phyloP scores from a whole-genome alignment of 2,113 vertebrate species.

The Podarcis cretensis region DNA sequence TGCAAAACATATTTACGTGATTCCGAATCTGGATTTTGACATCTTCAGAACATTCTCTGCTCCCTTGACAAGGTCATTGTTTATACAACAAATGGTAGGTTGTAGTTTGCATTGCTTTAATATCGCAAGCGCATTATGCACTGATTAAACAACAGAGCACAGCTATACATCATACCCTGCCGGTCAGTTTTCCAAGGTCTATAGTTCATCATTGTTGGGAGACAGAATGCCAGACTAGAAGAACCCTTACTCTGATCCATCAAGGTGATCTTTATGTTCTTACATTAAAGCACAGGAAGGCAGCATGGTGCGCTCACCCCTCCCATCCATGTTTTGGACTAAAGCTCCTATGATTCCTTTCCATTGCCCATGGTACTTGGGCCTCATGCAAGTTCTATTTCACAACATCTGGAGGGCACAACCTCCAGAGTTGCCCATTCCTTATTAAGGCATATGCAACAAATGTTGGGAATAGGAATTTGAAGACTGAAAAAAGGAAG shows the following conservation, averaged over 20 bases:
- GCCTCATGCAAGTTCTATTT: too few relatives aligned
- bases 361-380: too few relatives aligned
- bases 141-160: not conserved
- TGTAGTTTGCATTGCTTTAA: constrained; percentile 56
- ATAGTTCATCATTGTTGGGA: not conserved
- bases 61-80: constrained; percentile 43
- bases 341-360: too few relatives aligned
- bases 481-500: constrained; percentile 36
- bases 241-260: not conserved
- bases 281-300: not conserved
- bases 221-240: not conserved
- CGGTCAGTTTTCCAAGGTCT: not conserved
- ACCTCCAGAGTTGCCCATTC: too few relatives aligned
- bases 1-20: constrained; percentile 3
- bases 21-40: constrained; percentile 22
- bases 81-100: constrained; percentile 48
- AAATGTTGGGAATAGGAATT: constrained; percentile 53
- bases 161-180: not conserved
- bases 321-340: too few relatives aligned
- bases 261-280: not conserved
- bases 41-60: constrained; percentile 11
- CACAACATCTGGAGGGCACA: too few relatives aligned
- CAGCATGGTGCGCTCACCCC: too few relatives aligned
- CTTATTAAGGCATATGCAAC: constrained; percentile 34
- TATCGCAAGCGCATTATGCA: constrained; percentile 42